Evolutionary conservation across 2,113 vertebrate species (phyloP).

Genomic region (Centropristis striata): DNA sequence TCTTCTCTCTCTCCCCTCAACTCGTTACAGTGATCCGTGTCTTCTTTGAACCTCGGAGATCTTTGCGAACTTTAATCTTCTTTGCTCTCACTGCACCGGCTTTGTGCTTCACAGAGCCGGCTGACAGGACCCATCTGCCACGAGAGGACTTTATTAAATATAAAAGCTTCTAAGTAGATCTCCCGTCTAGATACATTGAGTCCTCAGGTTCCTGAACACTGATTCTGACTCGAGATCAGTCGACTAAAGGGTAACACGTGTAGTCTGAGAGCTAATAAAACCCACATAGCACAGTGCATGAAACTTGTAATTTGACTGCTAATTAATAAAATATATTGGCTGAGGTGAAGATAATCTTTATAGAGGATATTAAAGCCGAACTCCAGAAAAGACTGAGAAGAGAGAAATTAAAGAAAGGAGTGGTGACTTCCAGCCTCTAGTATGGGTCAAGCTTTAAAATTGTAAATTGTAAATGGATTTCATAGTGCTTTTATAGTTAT

Average conservation of each 20-base stretch:
- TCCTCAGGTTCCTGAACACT: slow-evolving; percentile 29
- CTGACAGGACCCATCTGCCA: slow-evolving; percentile 61
- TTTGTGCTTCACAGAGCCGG: slow-evolving; percentile 57
- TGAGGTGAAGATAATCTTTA: neutral
- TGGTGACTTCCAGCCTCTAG: neutral
- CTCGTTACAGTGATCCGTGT: slow-evolving; percentile 40
- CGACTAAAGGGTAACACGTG: slow-evolving; percentile 6
- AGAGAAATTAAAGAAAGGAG: too few relatives aligned
- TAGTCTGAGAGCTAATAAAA: slow-evolving; percentile 12
- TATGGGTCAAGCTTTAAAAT: neutral
- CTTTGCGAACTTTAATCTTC: slow-evolving; percentile 65
- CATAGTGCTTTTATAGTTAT: too few relatives aligned
- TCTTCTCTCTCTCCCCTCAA: neutral
- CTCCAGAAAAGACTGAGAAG: neutral
- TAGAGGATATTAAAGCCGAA: neutral
- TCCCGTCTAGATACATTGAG: slow-evolving; percentile 22
- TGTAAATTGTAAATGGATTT: too few relatives aligned
- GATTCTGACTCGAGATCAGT: slow-evolving; percentile 40
- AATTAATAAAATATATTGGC: neutral
- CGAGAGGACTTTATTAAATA: slow-evolving; percentile 54
- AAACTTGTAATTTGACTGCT: neutral
- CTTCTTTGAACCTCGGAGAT: slow-evolving; percentile 69
- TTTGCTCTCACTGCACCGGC: slow-evolving; percentile 21
- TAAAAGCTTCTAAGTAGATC: slow-evolving; percentile 50
- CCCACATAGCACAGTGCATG: neutral